Conservation (phyloP, 2,113 vertebrate genomes). For the Rhinolophus ferrumequinum region DNA sequence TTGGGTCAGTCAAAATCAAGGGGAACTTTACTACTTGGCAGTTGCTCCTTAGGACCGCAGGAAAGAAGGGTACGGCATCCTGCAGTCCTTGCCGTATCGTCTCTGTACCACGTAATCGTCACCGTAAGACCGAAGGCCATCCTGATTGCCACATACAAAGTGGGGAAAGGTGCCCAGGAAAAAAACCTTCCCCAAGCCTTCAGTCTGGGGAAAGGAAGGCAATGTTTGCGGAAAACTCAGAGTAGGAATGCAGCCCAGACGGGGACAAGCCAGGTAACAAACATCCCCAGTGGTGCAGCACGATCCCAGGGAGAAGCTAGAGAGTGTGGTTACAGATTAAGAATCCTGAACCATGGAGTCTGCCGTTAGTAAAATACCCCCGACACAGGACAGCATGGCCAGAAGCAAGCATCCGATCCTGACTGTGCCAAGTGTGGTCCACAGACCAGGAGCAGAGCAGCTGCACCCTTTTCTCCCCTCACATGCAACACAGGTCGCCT, state of each 20-base stretch:
- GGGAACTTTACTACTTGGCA: neutral
- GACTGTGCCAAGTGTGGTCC: neutral
- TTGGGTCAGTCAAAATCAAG: neutral
- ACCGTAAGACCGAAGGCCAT: neutral
- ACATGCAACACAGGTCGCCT: neutral
- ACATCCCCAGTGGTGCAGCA: accelerated
- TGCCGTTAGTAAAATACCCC: neutral
- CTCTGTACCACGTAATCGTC: neutral
- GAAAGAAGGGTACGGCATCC: neutral
- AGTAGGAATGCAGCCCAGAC: neutral
- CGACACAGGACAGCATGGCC: neutral
- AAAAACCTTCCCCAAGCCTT: neutral
- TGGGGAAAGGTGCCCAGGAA: neutral
- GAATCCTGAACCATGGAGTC: neutral
- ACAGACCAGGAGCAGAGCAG: neutral
- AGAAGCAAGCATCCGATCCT: neutral
- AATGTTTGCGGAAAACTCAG: neutral
- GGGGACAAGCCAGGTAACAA: neutral
- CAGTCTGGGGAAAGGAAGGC: neutral
- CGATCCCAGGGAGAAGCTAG: neutral
- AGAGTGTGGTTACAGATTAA: neutral
- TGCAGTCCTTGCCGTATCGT: neutral
- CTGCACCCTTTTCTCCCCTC: neutral
- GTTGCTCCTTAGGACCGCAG: neutral
- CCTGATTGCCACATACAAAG: neutral